Evolutionary conservation across 2,888 invertebrate genomes (phyloP).

Genomic region (Adelognathus sp.): DNA sequence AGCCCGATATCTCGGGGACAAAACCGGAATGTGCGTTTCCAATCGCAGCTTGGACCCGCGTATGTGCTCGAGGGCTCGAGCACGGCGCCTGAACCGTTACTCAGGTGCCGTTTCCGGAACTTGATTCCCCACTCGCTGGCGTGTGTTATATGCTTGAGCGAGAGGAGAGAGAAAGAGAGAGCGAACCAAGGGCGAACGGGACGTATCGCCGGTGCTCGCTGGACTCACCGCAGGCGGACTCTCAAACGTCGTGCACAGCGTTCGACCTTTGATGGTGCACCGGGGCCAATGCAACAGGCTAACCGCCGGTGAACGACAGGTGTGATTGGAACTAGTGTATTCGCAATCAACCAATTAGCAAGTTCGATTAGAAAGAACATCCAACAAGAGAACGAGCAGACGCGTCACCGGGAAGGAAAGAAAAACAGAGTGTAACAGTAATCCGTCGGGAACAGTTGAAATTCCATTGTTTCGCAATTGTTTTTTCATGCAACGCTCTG

Average conservation of each 20-base stretch:
- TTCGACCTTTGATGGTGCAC: conserved; percentile 56
- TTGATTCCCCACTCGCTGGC: conserved; percentile 57
- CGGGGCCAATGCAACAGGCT: conserved; percentile 53
- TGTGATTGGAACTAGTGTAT: conserved; percentile 33
- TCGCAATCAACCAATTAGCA: conserved; percentile 49
- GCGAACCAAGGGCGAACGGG: conserved; percentile 50
- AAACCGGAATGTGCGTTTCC: conserved; percentile 64
- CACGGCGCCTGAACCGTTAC: conserved; percentile 61
- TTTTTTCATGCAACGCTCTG: conserved; percentile 28
- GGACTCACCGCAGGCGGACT: conserved; percentile 24
- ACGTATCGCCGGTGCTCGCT: conserved; percentile 38
- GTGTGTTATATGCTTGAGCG: conserved; percentile 32
- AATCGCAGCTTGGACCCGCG: conserved; percentile 52
- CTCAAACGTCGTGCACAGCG: conserved; percentile 48
- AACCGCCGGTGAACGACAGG: conserved; percentile 46
- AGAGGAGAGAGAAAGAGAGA: neutral
- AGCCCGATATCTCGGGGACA: conserved; percentile 60
- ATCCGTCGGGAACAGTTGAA: neutral
- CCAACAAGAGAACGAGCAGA: neutral
- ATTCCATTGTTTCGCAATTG: conserved; percentile 23
- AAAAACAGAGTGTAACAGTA: neutral
- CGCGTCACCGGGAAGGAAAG: neutral
- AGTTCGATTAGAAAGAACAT: neutral
- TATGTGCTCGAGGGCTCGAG: conserved; percentile 40
- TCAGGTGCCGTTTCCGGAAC: conserved; percentile 65